A percentile compares a stretch with the other conserved stretches of the same genome.
phyloP scores from a whole-genome alignment of 2,888 invertebrate species.

The Lagria hirta region DNA sequence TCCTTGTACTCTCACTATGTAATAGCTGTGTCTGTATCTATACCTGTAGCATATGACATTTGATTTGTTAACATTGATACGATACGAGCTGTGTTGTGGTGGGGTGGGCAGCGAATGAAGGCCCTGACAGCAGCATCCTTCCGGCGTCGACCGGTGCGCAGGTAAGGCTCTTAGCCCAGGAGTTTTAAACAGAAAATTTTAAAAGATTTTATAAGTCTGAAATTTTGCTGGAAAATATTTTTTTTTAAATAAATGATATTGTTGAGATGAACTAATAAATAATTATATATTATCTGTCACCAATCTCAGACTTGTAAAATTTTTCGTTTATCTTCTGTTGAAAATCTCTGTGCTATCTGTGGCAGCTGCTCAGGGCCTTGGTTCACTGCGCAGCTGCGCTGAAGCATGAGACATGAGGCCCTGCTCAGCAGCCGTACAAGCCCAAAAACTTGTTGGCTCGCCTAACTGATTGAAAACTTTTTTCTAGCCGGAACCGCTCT shows the following conservation, averaged over 20 bases:
- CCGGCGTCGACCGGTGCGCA: slow-evolving; percentile 44
- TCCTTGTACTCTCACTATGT: slow-evolving; percentile 37
- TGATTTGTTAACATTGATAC: slow-evolving; percentile 42
- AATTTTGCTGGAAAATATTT: too few relatives aligned
- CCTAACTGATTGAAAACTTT: slow-evolving; percentile 25
- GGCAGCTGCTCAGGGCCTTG: slow-evolving; percentile 55
- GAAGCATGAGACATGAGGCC: too few relatives aligned
- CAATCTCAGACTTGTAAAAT: too few relatives aligned
- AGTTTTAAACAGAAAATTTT: too few relatives aligned
- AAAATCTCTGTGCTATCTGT: too few relatives aligned
- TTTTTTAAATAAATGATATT: too few relatives aligned
- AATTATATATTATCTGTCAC: too few relatives aligned
- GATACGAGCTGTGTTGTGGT: slow-evolving; percentile 45
- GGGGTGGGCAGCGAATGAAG: slow-evolving; percentile 48
- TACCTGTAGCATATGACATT: slow-evolving; percentile 36
- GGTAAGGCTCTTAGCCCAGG: too few relatives aligned
- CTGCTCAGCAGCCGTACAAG: slow-evolving; percentile 47
- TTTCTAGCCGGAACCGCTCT: slow-evolving; percentile 60
- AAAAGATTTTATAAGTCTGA: too few relatives aligned
- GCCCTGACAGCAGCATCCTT: slow-evolving; percentile 47
- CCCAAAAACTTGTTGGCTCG: slow-evolving; percentile 23
- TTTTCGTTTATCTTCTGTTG: too few relatives aligned
- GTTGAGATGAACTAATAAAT: too few relatives aligned
- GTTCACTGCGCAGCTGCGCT: slow-evolving; percentile 52
- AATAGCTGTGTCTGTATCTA: slow-evolving; percentile 43